Evolutionary conservation across 1,140 invertebrate genomes (phyloP), one percentile per base, ranked within the genome.

Genomic region (Drosophila saltans): DNA sequence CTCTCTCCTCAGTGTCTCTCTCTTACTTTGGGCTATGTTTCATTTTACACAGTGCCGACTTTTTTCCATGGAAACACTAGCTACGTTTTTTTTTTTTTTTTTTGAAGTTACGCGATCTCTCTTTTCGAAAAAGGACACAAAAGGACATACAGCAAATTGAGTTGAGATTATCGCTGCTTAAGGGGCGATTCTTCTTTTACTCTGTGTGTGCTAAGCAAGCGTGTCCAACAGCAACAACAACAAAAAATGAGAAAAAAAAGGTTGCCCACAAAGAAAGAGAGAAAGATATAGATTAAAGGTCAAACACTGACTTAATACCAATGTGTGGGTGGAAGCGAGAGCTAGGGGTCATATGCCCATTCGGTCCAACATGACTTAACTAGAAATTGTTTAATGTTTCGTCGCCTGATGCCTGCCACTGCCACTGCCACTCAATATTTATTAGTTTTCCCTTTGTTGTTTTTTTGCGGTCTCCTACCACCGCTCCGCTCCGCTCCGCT

Each of bases 121-220:
- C 11, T 33, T 16, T 0, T 26, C 33, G 28, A 43, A 56, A 52
- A 43, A 56, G 64, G 26, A 64, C 66, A 56, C 65, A 66, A 66
- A 66, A 28, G 48, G 33, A 62, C 59, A 65, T 33, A 33, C 61
- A 60, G 56, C 72, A 89, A 78, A 89, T 89, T 88, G 80, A 83
- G 77, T 83, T 88, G 70, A 82, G 83, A 83, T 88, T 89, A 89
- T 88, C 83, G 60, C 78, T 88, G 60, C 72, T 68, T 82, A 68
- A 59, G 64, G 16, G n/a, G 57, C 48, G 48, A 33, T 48, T 41
- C 66, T 69, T 75, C 5, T 26, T 9, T 16, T 7, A 26, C 8
- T 26, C 3, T 40, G 39, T 73, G 68, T 72, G 48, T 62, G 57
- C 63, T 84, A 80, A 80, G 81, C 70, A 77, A 84, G 74, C 81